Evolutionary conservation across 2,888 invertebrate species (phyloP), one percentile per base, ranked within the genome.

Genomic region (Agrochola litura): DNA sequence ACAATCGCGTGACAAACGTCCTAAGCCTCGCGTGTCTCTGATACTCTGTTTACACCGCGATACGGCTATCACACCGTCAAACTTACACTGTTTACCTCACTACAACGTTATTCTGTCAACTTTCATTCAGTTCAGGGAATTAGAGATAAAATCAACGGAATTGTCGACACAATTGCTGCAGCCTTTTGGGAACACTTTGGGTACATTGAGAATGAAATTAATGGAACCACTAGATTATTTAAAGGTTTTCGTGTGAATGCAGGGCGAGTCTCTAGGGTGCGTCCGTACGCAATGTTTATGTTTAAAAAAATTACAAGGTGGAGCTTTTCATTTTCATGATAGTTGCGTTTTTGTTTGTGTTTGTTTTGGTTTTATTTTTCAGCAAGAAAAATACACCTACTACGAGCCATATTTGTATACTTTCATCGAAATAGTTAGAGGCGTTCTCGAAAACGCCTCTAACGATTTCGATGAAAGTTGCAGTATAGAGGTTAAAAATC

Each of bases 1-100:
- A 66, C 6, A 73, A 76, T 90, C 77, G 89, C 90, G 89, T 91
- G 92, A 88, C 89, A 76, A 68, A 71, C 81, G 73, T 70, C 87
- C 83, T 73, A 86, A 86, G 81, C 67, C 79, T 92, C 83, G 92
- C 92, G 92, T 93, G 93, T 80, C 83, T 66, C 78, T 76, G 79
- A 67, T 73, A 75, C 87, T 79, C 86, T 89, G 88, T 91, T 91
- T 89, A 88, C 87, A 80, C 81, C 77, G 79, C 76, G 88, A 88
- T 77, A 83, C 87, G 89, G 86, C 83, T 85, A 86, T 87, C 87
- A 88, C 77, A 70, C 82, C 85, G 85, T 69, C 87, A 86, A 83
- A 82, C 77, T 73, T 83, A 82, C 81, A 79, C 86, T 86, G 87
- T 88, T 88, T 68, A 75, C 41, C 30, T 66, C 79, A 46, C 52